Conservation (phyloP, 2,797 vertebrate species). For the Rhadinocentrus ornatus region DNA sequence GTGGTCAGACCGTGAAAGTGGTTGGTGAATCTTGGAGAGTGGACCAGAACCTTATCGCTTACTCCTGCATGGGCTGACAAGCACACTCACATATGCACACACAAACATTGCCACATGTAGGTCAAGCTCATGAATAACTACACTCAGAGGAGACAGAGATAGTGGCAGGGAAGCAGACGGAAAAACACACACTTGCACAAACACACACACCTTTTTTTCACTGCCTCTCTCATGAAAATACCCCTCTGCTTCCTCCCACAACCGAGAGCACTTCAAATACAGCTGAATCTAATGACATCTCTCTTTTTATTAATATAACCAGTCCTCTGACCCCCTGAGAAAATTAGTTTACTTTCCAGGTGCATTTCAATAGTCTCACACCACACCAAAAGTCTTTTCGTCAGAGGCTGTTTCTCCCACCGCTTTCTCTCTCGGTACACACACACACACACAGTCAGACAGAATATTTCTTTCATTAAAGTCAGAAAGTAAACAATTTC, state of each 20-base stretch:
- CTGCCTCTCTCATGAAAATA: not conserved
- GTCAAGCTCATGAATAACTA: slow-evolving; percentile 77
- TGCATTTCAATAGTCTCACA: slow-evolving; percentile 66
- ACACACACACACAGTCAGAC: slow-evolving; percentile 48
- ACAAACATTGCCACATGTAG: slow-evolving; percentile 63
- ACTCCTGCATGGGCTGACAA: slow-evolving; percentile 33
- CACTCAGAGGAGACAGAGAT: slow-evolving; percentile 56
- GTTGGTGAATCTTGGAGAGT: slow-evolving; percentile 60
- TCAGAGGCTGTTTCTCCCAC: slow-evolving; percentile 40
- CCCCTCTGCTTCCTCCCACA: slow-evolving; percentile 10
- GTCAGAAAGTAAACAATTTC: too few species aligned
- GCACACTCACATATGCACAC: slow-evolving; percentile 36
- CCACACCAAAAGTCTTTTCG: slow-evolving; percentile 53
- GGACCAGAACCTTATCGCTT: slow-evolving; percentile 68
- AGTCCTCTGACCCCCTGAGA: slow-evolving; percentile 68
- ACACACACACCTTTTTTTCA: slow-evolving; percentile 27
- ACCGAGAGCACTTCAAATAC: slow-evolving; percentile 69
- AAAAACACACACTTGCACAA: slow-evolving; percentile 52
- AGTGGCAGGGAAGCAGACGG: slow-evolving; percentile 55
- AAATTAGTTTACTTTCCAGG: slow-evolving; percentile 74
- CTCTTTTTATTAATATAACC: slow-evolving; percentile 77
- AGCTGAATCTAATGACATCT: slow-evolving; percentile 73
- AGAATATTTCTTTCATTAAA: slow-evolving; percentile 53
- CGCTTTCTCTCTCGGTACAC: slow-evolving; percentile 12
- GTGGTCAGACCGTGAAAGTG: slow-evolving; percentile 71